phyloP scores from a whole-genome alignment of 2,888 invertebrate genomes.

The Alsophila aescularia region DNA sequence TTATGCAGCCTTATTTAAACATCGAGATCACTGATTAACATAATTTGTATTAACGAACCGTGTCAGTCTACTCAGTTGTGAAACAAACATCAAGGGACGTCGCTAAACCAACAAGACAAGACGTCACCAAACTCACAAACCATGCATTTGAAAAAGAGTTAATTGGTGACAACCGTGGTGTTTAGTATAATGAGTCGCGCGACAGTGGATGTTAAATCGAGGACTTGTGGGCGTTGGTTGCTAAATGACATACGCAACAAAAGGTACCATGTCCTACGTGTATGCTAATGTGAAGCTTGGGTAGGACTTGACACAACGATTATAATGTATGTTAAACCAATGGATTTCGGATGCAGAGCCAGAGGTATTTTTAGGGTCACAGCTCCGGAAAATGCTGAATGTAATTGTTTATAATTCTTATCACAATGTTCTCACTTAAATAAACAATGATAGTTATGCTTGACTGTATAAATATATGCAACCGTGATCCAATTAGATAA shows the following conservation, averaged over 20 bases:
- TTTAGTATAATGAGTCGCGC: constrained; percentile 31
- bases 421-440: too few relatives aligned
- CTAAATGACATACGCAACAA: constrained; percentile 48
- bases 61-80: constrained; percentile 23
- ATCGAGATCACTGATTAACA: constrained; percentile 17
- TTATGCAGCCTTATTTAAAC: constrained; percentile 9
- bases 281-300: constrained; percentile 22
- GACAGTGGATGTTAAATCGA: constrained; percentile 11
- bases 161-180: constrained; percentile 33
- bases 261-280: constrained; percentile 13
- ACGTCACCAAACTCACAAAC: constrained; percentile 24
- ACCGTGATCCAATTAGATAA: constrained; percentile 18
- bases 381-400: background rate
- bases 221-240: constrained; percentile 53
- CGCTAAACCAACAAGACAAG: constrained; percentile 26
- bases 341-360: background rate
- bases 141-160: constrained; percentile 32
- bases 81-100: constrained; percentile 30
- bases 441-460: background rate
- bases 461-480: constrained; percentile 3
- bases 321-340: background rate
- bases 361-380: background rate
- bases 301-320: constrained; percentile 16
- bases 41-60: constrained; percentile 21
- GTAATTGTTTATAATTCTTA: too few relatives aligned